Base-by-base conservation (phyloP, 2,888 invertebrate species). In the Leucophenga montana region DNA sequence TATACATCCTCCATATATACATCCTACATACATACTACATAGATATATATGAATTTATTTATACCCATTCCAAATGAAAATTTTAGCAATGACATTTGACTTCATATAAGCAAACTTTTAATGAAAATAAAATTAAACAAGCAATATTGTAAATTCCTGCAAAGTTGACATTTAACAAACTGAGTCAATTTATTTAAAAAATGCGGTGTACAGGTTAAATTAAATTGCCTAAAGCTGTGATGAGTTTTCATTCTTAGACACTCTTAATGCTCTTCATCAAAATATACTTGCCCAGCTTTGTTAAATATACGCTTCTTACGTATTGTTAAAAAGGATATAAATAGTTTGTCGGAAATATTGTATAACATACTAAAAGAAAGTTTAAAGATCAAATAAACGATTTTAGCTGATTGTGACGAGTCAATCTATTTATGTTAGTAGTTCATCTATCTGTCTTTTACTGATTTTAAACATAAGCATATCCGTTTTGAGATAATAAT, bases 281-380 rank as follows among this genome's bases (percentile, higher is more conserved):
- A 27, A 27, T 27, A 27, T 2, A 4, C 27, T 27, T 27, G 27
- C 27, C 27, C 2, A 27, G 27, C 74, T 66, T 75, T 76, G 75
- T 76, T 76, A 67, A 76, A 57, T 27, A 27, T 27, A 27, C 3
- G 4, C 27, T 27, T 27, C 27, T 27, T 27, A 27, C 27, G 4
- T 27, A 27, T 3, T 27, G 27, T 27, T 4, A 3, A 27, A n/a
- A 27, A 27, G 27, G 27, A 27, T 3, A 27, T 27, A 3, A 27
- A 27, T 27, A 27, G 27, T 27, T 27, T 27, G 3, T 27, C 27
- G 27, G 27, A 27, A 27, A 27, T 27, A 27, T 27, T 27, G 27
- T 27, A n/a, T n/a, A n/a, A n/a, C n/a, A n/a, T n/a, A n/a, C n/a
- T n/a, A n/a, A n/a, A n/a, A 27, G 27, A 27, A 4, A 27, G 2